Conservation (phyloP, 2,888 invertebrate species). For the Perizoma affinitatum region DNA sequence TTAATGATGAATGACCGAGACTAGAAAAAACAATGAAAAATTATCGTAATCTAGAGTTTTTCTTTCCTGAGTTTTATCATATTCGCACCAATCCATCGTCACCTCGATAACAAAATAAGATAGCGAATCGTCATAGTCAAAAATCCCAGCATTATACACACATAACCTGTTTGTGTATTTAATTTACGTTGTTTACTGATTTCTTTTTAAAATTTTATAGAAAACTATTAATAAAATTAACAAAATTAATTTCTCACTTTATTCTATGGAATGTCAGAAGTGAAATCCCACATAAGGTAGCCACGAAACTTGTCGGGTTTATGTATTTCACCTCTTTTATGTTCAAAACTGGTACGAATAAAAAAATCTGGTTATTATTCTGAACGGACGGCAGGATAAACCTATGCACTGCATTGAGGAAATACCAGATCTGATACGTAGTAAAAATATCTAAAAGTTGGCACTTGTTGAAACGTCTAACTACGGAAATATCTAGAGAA, state of each 20-base stretch:
- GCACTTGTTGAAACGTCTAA: conserved; percentile 7
- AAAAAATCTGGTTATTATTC: too few species aligned
- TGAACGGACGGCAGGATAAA: too few species aligned
- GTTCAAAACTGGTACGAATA: too few species aligned
- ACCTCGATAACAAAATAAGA: conserved; percentile 49
- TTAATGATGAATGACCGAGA: conserved; percentile 2
- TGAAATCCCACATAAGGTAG: too few species aligned
- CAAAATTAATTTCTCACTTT: too few species aligned
- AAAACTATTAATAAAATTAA: too few species aligned
- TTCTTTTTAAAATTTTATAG: neutral
- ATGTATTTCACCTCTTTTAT: too few species aligned
- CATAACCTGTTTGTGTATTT: neutral
- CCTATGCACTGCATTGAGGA: too few species aligned
- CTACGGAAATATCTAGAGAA: conserved; percentile 12
- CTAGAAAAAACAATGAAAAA: conserved; percentile 41
- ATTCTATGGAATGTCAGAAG: too few species aligned
- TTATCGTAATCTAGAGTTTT: conserved; percentile 51
- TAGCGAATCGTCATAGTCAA: conserved; percentile 40
- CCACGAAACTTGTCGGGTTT: too few species aligned
- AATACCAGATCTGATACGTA: neutral
- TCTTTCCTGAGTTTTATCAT: conserved; percentile 60
- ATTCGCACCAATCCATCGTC: conserved; percentile 54
- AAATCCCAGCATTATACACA: conserved; percentile 5
- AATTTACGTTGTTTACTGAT: neutral
- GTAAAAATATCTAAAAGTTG: neutral